Base-by-base conservation (phyloP, 2,113 vertebrate species). In the Catharus bicknelli region DNA sequence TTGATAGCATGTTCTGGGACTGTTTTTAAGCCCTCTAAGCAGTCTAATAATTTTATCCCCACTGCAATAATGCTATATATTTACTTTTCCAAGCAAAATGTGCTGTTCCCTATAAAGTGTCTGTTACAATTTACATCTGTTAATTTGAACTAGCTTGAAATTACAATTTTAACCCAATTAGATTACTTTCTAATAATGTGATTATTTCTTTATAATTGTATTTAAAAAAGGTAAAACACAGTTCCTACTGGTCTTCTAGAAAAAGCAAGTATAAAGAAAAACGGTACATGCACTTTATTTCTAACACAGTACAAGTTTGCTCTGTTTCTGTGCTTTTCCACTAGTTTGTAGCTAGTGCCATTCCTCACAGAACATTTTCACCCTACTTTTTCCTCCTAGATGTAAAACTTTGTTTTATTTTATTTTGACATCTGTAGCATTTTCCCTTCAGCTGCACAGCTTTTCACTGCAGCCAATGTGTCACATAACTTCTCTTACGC, bases 401-500 rank as follows among this genome's bases (percentile, higher is more conserved):
- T 32, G 21, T 74, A 86, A 75, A 61, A 50, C 62, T 75, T 69
- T 34, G 14, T 80, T 77, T 64, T 43, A 59, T 61, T 76, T 51
- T 81, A 69, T 78, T 76, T 75, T 88, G 70, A 85, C 88, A 88
- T 94, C 51, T 90, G 68, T 57, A 88, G 48, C 64, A 72, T 89
- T 92, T 86, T 45, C 74, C 50, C 72, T 86, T 95, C 75, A 77
- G 70, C 79, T 81, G 75, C 36, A 53, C 42, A 89, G 75, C 67
- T 82, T 94, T 83, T 63, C 81, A 40, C 67, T 43, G 62, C 58
- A 90, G 88, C 61, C 80, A 78, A 25, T 54, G 42, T 95, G 96
- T 93, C 95, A 92, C 88, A 89, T 95, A 95, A 95, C 90, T 94
- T 97, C 78, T 94, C 88, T 93, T 96, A 89, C 5, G 42, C 61